Base-by-base conservation (phyloP, 2,113 vertebrate genomes). In the Zosterops hypoxanthus region DNA sequence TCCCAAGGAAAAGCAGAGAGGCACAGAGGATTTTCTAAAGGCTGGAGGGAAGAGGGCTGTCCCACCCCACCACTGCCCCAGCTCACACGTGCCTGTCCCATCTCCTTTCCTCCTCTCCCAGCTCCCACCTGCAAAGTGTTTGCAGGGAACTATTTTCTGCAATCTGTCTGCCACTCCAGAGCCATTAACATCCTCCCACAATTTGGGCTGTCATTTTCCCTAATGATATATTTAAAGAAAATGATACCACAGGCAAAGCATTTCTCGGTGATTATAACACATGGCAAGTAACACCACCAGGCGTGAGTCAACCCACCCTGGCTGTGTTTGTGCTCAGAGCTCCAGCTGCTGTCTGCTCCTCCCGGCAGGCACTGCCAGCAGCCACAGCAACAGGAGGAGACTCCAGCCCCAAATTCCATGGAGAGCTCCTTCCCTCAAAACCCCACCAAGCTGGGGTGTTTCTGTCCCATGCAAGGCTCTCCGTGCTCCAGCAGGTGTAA, bases 191-290 rank as follows among this genome's bases (percentile, higher is more conserved):
- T 90, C 94, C 90, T 90, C 94, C 95, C 94, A 95, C 95, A n/a
- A 57, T 76, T 85, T 55, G 75, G 82, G 92, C 94, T 97, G 96
- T 92, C 90, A 70, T 96, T 95, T 92, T 96, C 94, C 73, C 95
- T 94, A 95, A 96, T 96, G 93, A 96, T 90, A 72, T 96, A 95
- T 95, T 96, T 95, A 96, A 96, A 73, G 96, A 44, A 96, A 96
- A 96, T 85, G 92, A 95, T 93, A 80, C 93, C 93, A 47, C 90
- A 86, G 95, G 94, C 95, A 81, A 82, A 97, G 95, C 93, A 29
- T 90, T 95, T 66, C 85, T 88, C 1, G 6, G 87, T 65, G 87
- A 91, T 90, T 73, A 66, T 57, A 79, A 82, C 94, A 91, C 94
- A 88, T 25, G 82, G 94, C 90, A 83, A 89, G 82, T 8, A 73